phyloP scores from a whole-genome alignment of 2,888 invertebrate genomes.

The Platycheirus albimanus region DNA sequence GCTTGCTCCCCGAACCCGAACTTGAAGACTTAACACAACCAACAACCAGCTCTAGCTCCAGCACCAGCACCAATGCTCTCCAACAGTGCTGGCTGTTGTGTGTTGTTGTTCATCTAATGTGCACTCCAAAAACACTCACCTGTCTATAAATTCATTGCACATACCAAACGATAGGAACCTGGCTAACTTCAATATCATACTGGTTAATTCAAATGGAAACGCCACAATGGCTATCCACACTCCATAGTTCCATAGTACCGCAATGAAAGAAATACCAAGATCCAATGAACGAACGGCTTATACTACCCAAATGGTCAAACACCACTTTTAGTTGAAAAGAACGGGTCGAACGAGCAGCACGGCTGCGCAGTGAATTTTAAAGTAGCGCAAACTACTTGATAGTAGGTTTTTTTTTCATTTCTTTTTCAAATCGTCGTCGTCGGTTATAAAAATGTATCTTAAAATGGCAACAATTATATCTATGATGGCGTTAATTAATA shows the following conservation, averaged over 20 bases:
- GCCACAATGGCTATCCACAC: conserved; percentile 46
- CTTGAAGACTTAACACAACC: background rate
- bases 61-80: too few relatives aligned
- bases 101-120: conserved; percentile 44
- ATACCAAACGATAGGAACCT: conserved; percentile 43
- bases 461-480: too few relatives aligned
- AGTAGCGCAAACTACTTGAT: conserved; percentile 42
- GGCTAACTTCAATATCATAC: conserved; percentile 43
- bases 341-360: conserved; percentile 74
- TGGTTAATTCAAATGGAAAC: conserved; percentile 67
- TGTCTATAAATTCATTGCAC: conserved; percentile 57
- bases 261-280: conserved; percentile 56
- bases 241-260: conserved; percentile 42
- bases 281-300: conserved; percentile 25
- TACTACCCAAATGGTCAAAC: conserved; percentile 66
- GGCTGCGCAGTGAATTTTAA: conserved; percentile 34
- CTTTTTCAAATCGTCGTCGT: background rate
- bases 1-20: background rate
- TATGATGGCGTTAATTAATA: too few relatives aligned
- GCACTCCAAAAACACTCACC: conserved; percentile 49
- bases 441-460: background rate
- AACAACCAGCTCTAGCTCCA: too few relatives aligned
- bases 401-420: background rate
- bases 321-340: conserved; percentile 73
- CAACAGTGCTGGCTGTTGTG: background rate